phyloP scores from a whole-genome alignment of 2,113 vertebrate species.

The Phaethon lepturus region DNA sequence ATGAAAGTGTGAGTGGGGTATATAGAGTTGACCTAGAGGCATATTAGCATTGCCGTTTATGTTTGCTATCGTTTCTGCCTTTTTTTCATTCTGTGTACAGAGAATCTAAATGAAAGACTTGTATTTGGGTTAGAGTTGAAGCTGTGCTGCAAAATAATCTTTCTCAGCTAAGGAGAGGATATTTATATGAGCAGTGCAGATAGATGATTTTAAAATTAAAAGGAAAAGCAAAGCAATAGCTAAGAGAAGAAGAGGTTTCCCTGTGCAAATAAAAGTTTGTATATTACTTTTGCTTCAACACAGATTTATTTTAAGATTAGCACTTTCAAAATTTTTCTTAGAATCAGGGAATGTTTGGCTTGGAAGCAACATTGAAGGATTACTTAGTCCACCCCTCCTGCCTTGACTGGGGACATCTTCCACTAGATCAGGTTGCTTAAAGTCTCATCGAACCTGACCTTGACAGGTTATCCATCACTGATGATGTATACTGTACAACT shows the following conservation, averaged over 20 bases:
- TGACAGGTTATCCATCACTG: not conserved
- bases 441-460: accelerated
- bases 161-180: accelerated
- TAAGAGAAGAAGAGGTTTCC: accelerated
- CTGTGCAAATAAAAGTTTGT: not conserved
- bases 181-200: accelerated
- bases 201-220: not conserved
- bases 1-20: accelerated
- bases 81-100: accelerated
- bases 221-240: accelerated
- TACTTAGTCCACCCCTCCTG: accelerated
- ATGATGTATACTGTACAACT: not conserved
- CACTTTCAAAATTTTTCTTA: accelerated
- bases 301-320: not conserved
- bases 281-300: accelerated
- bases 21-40: not conserved
- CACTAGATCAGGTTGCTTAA: not conserved
- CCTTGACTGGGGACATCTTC: accelerated
- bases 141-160: not conserved
- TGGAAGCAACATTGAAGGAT: not conserved
- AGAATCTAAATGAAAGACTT: accelerated
- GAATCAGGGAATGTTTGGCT: accelerated
- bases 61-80: not conserved
- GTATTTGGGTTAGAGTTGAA: not conserved
- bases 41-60: accelerated